A percentile compares a stretch with the other conserved stretches of the same genome.
These are phyloP conservation scores for Tor tambroides DNA, from an alignment of 2,113 vertebrate genomes.

Conservation along the genomic window DNA sequence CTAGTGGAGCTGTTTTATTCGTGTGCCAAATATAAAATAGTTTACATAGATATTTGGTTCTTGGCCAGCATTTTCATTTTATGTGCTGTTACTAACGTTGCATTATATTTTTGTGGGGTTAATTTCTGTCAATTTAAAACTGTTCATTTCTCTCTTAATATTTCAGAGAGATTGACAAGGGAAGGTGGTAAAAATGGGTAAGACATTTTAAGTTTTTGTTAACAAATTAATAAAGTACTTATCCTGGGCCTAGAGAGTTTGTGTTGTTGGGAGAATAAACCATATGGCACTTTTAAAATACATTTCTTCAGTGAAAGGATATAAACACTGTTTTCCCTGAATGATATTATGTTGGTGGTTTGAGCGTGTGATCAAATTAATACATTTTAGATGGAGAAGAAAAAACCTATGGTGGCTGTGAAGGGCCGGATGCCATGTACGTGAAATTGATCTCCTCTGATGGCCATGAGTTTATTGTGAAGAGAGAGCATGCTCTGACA, in stretches of 20 bases:
- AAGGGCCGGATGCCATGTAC: conserved; percentile 99
- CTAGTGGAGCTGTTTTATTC: neutral
- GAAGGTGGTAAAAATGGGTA: conserved; percentile 9
- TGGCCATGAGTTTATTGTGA: conserved; percentile 99
- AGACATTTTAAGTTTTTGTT: neutral
- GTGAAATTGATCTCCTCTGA: conserved; percentile 99
- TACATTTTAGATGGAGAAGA: conserved; percentile 89
- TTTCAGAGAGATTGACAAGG: neutral
- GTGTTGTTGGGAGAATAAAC: neutral
- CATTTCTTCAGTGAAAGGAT: neutral
- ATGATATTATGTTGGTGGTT: neutral
- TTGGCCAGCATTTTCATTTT: neutral
- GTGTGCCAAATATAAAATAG: neutral
- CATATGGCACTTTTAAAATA: neutral
- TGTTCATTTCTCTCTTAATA: neutral
- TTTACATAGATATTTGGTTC: neutral
- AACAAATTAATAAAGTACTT: neutral
- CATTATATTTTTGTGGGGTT: neutral
- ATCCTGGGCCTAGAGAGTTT: neutral
- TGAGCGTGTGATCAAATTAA: neutral
- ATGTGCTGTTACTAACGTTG: neutral
- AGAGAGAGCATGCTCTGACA: conserved; percentile 97
- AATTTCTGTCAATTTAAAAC: neutral
- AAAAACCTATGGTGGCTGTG: conserved; percentile 98
- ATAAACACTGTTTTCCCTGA: neutral